A percentile compares a stretch with the other conserved stretches of the same genome.
Conservation (phyloP, 2,113 vertebrate species). For the Oreochromis spilurus region DNA sequence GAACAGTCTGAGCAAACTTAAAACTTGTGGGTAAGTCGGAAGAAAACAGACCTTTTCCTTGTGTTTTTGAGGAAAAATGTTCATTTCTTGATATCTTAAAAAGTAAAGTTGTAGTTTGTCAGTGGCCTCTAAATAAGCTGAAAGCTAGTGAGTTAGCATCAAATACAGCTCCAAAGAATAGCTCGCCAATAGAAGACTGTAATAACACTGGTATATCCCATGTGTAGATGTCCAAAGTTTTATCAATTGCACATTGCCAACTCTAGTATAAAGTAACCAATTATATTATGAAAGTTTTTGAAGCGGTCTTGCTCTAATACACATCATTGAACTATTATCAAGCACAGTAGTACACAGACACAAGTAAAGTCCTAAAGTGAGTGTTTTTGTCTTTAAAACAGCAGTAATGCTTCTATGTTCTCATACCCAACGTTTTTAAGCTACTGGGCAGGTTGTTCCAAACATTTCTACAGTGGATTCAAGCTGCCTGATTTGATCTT, state of each 20-base stretch:
- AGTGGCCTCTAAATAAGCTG: not conserved
- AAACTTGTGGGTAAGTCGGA: not conserved
- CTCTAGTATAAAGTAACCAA: not conserved
- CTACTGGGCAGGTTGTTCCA: not conserved
- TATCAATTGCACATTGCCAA: not conserved
- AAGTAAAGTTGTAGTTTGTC: not conserved
- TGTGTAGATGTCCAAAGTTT: not conserved
- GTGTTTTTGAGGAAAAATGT: not conserved
- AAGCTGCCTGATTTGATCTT: not conserved
- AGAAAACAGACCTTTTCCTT: not conserved
- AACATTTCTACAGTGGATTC: not conserved
- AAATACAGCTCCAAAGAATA: not conserved
- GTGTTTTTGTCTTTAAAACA: not conserved
- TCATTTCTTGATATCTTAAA: not conserved
- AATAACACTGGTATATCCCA: not conserved
- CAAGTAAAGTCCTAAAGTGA: not conserved
- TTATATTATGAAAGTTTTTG: not conserved
- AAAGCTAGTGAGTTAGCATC: not conserved
- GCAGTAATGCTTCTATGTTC: not conserved
- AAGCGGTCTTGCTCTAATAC: not conserved
- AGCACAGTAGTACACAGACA: not conserved
- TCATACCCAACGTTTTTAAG: not conserved
- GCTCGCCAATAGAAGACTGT: not conserved
- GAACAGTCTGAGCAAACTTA: not conserved
- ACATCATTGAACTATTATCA: not conserved